phyloP scores from a whole-genome alignment of 2,888 invertebrate genomes.

The Drosophila meridiana region DNA sequence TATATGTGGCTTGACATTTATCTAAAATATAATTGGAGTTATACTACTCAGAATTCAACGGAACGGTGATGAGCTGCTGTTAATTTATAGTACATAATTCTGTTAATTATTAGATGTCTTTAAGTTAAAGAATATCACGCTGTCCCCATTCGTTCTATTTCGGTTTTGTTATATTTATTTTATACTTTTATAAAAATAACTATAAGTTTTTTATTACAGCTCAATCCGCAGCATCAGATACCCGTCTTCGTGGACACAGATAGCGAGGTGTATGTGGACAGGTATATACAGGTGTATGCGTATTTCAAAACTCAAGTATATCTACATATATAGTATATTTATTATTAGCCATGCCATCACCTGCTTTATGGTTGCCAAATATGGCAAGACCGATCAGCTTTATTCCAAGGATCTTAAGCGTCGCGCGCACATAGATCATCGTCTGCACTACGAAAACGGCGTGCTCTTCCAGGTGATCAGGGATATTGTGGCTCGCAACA shows the following conservation, averaged over 20 bases:
- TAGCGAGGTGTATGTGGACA: conserved; percentile 86
- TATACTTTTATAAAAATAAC: neutral
- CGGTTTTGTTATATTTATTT: neutral
- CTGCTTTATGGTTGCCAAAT: conserved; percentile 86
- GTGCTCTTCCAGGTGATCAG: conserved; percentile 85
- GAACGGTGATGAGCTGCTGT: no score
- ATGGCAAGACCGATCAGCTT: conserved; percentile 86
- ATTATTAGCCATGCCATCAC: conserved; percentile 86
- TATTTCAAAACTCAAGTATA: neutral
- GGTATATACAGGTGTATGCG: conserved; percentile 76
- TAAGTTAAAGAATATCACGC: no score
- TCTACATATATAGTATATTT: neutral
- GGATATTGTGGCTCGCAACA: conserved; percentile 83
- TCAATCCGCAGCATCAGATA: conserved; percentile 87
- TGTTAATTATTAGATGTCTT: no score
- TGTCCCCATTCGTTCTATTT: no score
- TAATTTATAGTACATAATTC: no score
- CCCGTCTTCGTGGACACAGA: conserved; percentile 87
- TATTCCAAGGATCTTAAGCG: conserved; percentile 86
- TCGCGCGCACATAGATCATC: conserved; percentile 87
- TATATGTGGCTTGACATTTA: no score
- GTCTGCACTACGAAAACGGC: conserved; percentile 86
- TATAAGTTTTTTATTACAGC: conserved; percentile 74
- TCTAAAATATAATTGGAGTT: no score
- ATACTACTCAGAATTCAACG: no score